A percentile compares a stretch with the other conserved stretches of the same genome.
Evolutionary conservation across 2,888 invertebrate genomes (phyloP).

Genomic region (Lacanobia oleracea): DNA sequence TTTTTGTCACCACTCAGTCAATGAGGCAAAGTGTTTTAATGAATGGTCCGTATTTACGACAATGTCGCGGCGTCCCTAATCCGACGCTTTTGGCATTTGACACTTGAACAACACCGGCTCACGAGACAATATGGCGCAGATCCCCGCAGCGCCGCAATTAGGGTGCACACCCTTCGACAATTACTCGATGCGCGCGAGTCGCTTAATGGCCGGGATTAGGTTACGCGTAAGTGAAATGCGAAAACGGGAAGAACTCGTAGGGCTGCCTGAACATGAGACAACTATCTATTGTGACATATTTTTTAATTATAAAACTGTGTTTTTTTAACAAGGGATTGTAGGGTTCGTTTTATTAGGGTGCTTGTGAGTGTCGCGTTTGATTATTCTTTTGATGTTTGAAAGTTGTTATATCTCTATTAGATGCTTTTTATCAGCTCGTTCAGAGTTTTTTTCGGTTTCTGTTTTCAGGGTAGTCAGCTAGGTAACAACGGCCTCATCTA

Average conservation of each 20-base stretch:
- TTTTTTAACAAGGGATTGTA: conserved; percentile 21
- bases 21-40: conserved; percentile 55
- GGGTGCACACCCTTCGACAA: conserved; percentile 87
- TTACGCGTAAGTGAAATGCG: conserved; percentile 84
- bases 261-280: conserved; percentile 65
- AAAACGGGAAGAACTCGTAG: conserved; percentile 72
- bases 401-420: background rate
- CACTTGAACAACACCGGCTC: conserved; percentile 74
- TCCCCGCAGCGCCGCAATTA: conserved; percentile 78
- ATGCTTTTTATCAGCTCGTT: background rate
- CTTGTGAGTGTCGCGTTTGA: conserved; percentile 5
- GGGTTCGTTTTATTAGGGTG: conserved; percentile 40
- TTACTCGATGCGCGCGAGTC: conserved; percentile 81
- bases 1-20: conserved; percentile 51
- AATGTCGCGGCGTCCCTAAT: conserved; percentile 60
- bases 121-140: conserved; percentile 76
- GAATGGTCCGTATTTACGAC: conserved; percentile 60
- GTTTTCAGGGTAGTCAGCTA: too few relatives aligned
- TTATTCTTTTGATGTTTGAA: conserved; percentile 3
- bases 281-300: conserved; percentile 50
- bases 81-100: conserved; percentile 77
- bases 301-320: conserved; percentile 57
- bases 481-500: too few relatives aligned
- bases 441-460: too few relatives aligned
- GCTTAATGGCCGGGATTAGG: conserved; percentile 86